Percentiles rank a stretch among this genome's conserved stretches.
Conservation (phyloP, 2,113 vertebrate genomes). For the Xenopus tropicalis region DNA sequence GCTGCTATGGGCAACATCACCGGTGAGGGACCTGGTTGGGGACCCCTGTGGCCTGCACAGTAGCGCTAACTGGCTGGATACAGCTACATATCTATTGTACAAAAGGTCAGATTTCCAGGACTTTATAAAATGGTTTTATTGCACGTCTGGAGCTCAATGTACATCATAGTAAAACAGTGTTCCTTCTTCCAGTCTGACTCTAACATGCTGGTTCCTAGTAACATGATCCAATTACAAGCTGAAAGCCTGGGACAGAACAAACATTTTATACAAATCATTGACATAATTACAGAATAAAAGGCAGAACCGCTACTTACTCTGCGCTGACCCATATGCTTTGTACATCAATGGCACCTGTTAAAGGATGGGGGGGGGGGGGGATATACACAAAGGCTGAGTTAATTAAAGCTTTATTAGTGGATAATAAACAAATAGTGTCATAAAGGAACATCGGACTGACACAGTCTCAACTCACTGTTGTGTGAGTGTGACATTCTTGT, state of each 20-base stretch:
- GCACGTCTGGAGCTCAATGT: slow-evolving; percentile 71
- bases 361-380: neutral
- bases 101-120: slow-evolving; percentile 52
- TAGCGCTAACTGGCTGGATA: too few species aligned
- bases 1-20: too few species aligned
- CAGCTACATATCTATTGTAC: slow-evolving; percentile 1
- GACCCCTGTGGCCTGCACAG: too few species aligned
- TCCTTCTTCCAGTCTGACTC: slow-evolving; percentile 60
- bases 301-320: slow-evolving; percentile 65
- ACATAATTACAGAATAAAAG: slow-evolving; percentile 9
- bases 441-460: too few species aligned
- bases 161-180: slow-evolving; percentile 71
- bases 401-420: too few species aligned
- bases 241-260: slow-evolving; percentile 64
- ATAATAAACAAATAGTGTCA: too few species aligned
- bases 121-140: slow-evolving; percentile 70
- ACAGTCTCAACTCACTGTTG: too few species aligned
- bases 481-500: too few species aligned
- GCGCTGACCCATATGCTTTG: slow-evolving; percentile 72
- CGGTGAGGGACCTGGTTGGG: too few species aligned
- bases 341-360: slow-evolving; percentile 65
- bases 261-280: slow-evolving; percentile 67
- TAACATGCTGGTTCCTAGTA: slow-evolving; percentile 68
- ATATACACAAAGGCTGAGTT: too few species aligned
- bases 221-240: slow-evolving; percentile 55